Percentiles rank a stretch among this genome's conserved stretches.
phyloP scores from a whole-genome alignment of 2,113 vertebrate species.

The Microtus richardsoni region DNA sequence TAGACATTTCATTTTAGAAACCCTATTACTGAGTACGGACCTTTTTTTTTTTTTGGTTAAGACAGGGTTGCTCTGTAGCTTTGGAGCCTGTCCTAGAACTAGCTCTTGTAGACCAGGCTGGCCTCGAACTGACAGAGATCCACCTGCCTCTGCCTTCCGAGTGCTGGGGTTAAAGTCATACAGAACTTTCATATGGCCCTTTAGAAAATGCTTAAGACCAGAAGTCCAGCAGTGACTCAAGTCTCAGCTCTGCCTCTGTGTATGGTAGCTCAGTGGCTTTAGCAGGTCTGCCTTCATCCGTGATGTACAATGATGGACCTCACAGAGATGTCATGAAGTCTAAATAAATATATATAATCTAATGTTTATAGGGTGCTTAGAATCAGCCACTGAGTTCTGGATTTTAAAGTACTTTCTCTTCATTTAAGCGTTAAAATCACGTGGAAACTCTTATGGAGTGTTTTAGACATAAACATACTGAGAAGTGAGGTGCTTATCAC shows the following conservation, averaged over 20 bases:
- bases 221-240: background rate
- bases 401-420: conserved; percentile 16
- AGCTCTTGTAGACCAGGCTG: no score
- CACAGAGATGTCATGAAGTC: background rate
- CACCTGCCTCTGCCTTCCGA: no score
- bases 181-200: background rate
- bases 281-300: background rate
- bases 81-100: no score
- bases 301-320: background rate
- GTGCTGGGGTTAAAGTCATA: no score
- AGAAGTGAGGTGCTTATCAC: conserved; percentile 16
- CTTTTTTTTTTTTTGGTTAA: no score
- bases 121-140: no score
- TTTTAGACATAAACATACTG: conserved; percentile 8
- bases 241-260: background rate
- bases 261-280: background rate
- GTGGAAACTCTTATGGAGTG: background rate
- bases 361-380: background rate
- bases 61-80: no score
- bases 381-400: background rate
- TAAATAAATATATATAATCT: background rate
- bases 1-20: background rate
- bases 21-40: background rate
- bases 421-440: background rate
- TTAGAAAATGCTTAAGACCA: background rate